A percentile compares a stretch with the other conserved stretches of the same genome.
Conservation (phyloP, 2,113 vertebrate species). For the Lepisosteus oculatus region DNA sequence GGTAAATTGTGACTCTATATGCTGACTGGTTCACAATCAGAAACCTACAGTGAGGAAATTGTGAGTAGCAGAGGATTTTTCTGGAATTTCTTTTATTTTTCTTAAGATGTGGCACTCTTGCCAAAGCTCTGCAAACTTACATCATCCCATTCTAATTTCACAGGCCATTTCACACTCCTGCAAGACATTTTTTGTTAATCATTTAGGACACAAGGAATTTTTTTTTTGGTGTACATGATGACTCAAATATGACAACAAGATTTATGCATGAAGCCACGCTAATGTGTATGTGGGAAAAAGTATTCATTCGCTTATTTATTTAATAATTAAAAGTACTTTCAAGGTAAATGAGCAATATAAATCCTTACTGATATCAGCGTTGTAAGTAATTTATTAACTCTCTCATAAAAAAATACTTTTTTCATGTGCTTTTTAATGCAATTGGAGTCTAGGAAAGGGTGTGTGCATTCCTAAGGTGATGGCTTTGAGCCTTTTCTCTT, state of each 20-base stretch:
- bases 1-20: neutral
- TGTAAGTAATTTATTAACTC: no score
- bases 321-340: no score
- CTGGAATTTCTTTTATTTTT: neutral
- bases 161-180: slow-evolving; percentile 1
- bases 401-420: no score
- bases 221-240: neutral
- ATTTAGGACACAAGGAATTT: neutral
- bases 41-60: neutral
- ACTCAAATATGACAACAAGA: slow-evolving; percentile 1
- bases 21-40: neutral
- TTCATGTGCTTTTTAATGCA: neutral
- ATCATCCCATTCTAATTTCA: neutral
- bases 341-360: no score
- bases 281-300: no score
- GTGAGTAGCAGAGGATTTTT: neutral
- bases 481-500: neutral
- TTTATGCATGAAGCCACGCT: neutral
- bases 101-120: neutral
- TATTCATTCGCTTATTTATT: no score
- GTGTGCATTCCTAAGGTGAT: neutral
- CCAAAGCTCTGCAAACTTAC: neutral
- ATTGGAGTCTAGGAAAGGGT: neutral
- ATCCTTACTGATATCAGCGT: no score
- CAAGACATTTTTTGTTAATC: slow-evolving; percentile 4